Base-by-base conservation (phyloP, 2,888 invertebrate species). In the Nematopogon swammerdamellus region DNA sequence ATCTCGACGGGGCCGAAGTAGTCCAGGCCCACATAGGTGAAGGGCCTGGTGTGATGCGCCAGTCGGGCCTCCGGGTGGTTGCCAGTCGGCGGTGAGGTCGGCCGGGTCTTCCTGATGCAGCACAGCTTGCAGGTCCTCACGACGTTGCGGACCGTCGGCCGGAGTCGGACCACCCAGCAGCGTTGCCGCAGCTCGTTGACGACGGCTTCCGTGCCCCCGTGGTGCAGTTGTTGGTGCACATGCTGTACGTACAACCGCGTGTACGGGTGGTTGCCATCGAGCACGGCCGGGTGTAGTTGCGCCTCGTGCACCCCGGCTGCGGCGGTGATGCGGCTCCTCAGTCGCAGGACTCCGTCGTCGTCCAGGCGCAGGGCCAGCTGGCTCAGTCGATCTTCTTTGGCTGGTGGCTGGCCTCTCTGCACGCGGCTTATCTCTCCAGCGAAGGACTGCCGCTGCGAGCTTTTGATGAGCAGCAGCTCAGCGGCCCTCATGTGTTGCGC, bases 11-110 rank as follows among this genome's bases (percentile, higher is more conserved):
- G 50, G 5, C 52, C 49, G 14, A 49, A 52, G 36, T 52, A 52
- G 19, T 51, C 49, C 11, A 51, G 19, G 19, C 51, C 51, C 2
- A 49, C 49, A 18, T 36, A 49, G 6, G 46, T 47, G 43, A 52
- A 43, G 3, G 48, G 44, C 11, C 49, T 11, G 17, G 6, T 2
- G 42, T 49, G 45, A 16, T 45, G 48, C 6, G 18, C 44, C 25
- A 50, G 30, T 14, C 49, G 49, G 2, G 18, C 18, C 14, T 11
- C 19, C 1, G 49, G 45, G 4, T 53, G 46, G 19, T 57, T 54
- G 8, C 25, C 46, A n/a, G 55, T 52, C 17, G 53, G 25, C 16
- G 47, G 55, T 14, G 53, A 57, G 54, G 57, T 56, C 10, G 53
- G 5, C 5, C 56, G 55, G 2, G 49, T 47, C 49, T 48, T 47